These are phyloP conservation scores for Tineola bisselliella DNA, from an alignment of 2,888 invertebrate genomes.

Conservation along the genomic window DNA sequence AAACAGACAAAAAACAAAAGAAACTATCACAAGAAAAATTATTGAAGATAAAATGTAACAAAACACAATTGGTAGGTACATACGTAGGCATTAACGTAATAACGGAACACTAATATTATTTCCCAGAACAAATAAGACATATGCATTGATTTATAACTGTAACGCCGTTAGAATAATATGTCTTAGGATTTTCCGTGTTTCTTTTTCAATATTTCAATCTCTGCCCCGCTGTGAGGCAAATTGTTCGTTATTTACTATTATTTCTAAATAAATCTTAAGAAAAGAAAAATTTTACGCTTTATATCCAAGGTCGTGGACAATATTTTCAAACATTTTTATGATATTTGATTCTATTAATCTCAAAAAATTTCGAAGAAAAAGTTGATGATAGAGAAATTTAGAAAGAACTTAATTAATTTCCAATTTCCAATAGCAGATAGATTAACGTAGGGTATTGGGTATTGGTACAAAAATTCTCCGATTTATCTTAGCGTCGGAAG, in stretches of 20 bases:
- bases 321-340: not conserved
- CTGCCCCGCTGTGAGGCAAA: slow-evolving; percentile 8
- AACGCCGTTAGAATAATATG: not conserved
- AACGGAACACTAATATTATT: slow-evolving; percentile 1
- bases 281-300: not conserved
- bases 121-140: slow-evolving; percentile 4
- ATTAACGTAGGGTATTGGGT: not conserved
- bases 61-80: not conserved
- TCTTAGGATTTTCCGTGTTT: slow-evolving; percentile 2
- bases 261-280: not conserved
- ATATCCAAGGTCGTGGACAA: not conserved
- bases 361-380: not conserved
- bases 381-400: too few species aligned
- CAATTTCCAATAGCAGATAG: not conserved
- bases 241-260: slow-evolving; percentile 9
- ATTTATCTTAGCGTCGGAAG: not conserved
- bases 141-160: slow-evolving; percentile 4
- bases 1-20: too few species aligned
- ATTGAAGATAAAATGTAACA: not conserved
- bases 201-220: slow-evolving; percentile 8
- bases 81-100: not conserved
- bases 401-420: too few species aligned
- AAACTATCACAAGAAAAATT: not conserved
- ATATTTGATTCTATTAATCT: not conserved
- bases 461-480: not conserved